Base-by-base conservation (phyloP, 64 coral and sea anemone species). In the Stichodactyla mertensii region DNA sequence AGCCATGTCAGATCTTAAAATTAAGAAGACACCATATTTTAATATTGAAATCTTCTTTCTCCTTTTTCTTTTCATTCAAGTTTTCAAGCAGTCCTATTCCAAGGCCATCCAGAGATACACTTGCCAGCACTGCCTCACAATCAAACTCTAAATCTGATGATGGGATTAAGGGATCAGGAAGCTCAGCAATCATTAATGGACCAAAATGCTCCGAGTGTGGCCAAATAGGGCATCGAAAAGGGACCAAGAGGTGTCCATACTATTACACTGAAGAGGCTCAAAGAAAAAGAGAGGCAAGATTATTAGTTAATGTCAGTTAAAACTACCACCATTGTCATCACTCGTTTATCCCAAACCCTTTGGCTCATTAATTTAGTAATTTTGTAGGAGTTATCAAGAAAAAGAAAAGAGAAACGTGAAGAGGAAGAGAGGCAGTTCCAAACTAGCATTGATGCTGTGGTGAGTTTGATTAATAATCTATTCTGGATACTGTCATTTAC, bases 161-260 rank as follows among this genome's bases (percentile, higher is more conserved):
- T 31, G 24, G 69, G 4, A 9, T 27, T n/a, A 74, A 74, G 24
- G 24, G 69, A 27, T 28, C 26, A 13, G 6, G 22, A 4, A 74
- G 7, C 27, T 1, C 69, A 31, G 27, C 69, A 0, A 74, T 31
- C 7, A 31, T 74, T 74, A 26, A 74, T 31, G 88, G 88, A 23
- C 88, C 88, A 83, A 89, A 89, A 67, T 89, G 88, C 56, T 62
- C 79, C 2, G 79, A 62, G 16, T 89, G 88, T 89, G 88, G 88
- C 70, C 61, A 83, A 83, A 62, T 84, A 55, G 88, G 88, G 45
- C 88, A 89, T 22, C 79, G 83, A 22, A 89, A 89, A 20, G 83
- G 83, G 55, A 71, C 80, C 24, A 89, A 89, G 51, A 83, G 82
- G 5, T 89, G 88, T 54, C 80, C 80, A n/a, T 54, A 83, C 6